phyloP scores from a whole-genome alignment of 2,888 invertebrate species.

The Dascillus cervinus region DNA sequence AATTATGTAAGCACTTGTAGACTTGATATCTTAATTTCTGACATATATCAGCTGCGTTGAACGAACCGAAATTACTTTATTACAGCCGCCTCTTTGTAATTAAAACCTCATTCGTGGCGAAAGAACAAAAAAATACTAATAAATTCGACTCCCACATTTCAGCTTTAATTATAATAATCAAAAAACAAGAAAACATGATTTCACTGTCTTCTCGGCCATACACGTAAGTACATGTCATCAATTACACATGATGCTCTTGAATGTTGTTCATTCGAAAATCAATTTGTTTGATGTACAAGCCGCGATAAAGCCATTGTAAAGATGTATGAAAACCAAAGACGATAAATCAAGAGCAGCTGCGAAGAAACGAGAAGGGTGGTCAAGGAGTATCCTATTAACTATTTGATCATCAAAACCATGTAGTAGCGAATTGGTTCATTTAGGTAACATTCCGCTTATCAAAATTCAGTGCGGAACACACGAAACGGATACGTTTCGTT shows the following conservation, averaged over 20 bases:
- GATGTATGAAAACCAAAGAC: constrained; percentile 16
- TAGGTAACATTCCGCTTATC: too few species aligned
- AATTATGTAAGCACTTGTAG: constrained; percentile 23
- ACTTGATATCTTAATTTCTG: constrained; percentile 27
- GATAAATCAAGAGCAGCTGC: constrained; percentile 15
- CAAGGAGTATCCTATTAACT: constrained; percentile 8
- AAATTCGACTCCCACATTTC: too few species aligned
- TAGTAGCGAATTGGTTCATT: too few species aligned
- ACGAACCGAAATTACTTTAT: constrained; percentile 31
- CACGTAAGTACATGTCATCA: too few species aligned
- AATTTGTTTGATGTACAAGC: constrained; percentile 23
- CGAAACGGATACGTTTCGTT: too few species aligned
- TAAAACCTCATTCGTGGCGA: constrained; percentile 22
- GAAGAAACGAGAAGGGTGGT: constrained; percentile 10
- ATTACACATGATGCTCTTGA: too few species aligned
- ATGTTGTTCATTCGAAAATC: constrained; percentile 19
- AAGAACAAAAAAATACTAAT: constrained; percentile 10
- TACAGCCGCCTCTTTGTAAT: constrained; percentile 29
- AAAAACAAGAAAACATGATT: too few species aligned
- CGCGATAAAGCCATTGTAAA: constrained; percentile 20
- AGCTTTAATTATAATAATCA: too few species aligned
- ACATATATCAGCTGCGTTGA: constrained; percentile 28
- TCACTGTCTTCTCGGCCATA: too few species aligned
- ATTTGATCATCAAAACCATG: too few species aligned
- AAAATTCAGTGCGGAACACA: too few species aligned